phyloP scores from a whole-genome alignment of 2,113 vertebrate genomes.

The Rhinichthys klamathensis region DNA sequence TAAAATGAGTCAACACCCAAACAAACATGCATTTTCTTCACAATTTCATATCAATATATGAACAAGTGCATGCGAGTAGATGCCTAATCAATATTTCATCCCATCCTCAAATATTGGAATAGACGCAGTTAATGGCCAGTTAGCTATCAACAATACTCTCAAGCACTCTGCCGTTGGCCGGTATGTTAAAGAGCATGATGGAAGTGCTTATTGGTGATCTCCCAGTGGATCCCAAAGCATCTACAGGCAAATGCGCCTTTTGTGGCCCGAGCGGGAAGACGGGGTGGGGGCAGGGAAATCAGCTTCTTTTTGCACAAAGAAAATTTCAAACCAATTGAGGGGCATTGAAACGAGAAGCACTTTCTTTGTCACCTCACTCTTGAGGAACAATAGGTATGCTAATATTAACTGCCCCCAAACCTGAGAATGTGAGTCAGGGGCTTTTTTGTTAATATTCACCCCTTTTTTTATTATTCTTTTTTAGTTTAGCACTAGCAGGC shows the following conservation, averaged over 20 bases:
- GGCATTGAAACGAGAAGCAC: slow-evolving; percentile 67
- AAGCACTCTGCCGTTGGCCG: slow-evolving; percentile 13
- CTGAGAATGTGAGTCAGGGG: slow-evolving; percentile 63
- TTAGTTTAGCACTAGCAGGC: background rate
- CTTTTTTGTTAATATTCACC: slow-evolving; percentile 62
- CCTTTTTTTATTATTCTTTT: slow-evolving; percentile 26
- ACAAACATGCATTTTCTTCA: slow-evolving; percentile 7
- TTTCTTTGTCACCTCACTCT: slow-evolving; percentile 70
- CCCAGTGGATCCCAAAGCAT: slow-evolving; percentile 50
- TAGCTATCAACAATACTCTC: slow-evolving; percentile 34
- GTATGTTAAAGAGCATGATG: slow-evolving; percentile 50
- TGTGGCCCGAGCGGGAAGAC: slow-evolving; percentile 54
- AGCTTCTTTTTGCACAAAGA: slow-evolving; percentile 68
- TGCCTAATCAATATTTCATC: slow-evolving; percentile 32
- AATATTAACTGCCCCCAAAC: slow-evolving; percentile 66
- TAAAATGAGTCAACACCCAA: background rate
- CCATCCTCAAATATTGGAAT: slow-evolving; percentile 14
- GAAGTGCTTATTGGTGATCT: slow-evolving; percentile 55
- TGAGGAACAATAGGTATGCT: slow-evolving; percentile 70
- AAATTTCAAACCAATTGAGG: slow-evolving; percentile 70
- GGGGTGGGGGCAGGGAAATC: slow-evolving; percentile 45
- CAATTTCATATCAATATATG: background rate
- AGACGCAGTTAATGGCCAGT: slow-evolving; percentile 4
- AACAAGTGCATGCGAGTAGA: slow-evolving; percentile 6
- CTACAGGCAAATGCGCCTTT: slow-evolving; percentile 59